Evolutionary conservation across 1,140 invertebrate species (phyloP).

Genomic region (Drosophila watanabei): DNA sequence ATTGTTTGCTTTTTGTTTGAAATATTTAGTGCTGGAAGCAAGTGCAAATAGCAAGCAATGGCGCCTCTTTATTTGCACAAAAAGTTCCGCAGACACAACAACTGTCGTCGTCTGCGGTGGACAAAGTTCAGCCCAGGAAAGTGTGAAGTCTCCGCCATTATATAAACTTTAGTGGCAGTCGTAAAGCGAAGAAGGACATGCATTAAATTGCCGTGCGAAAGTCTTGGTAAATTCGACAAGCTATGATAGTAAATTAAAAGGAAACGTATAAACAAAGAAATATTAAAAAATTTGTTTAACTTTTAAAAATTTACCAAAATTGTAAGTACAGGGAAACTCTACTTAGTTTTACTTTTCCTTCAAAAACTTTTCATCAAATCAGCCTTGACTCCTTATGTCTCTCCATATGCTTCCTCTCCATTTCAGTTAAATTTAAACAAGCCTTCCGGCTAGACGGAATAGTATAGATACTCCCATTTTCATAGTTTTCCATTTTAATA

Average conservation of each 20-base stretch:
- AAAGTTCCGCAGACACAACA: slow-evolving; percentile 69
- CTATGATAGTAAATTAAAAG: too few relatives aligned
- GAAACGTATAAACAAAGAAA: too few relatives aligned
- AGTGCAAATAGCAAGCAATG: slow-evolving; percentile 64
- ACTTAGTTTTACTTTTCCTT: neutral
- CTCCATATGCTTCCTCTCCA: neutral
- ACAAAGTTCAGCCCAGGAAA: slow-evolving; percentile 70
- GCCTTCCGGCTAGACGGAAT: neutral
- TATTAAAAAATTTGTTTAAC: too few relatives aligned
- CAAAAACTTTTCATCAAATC: slow-evolving; percentile 13
- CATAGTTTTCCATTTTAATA: neutral
- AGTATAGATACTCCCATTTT: neutral
- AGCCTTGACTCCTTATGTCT: neutral
- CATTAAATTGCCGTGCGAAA: slow-evolving; percentile 59
- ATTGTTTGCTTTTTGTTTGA: slow-evolving; percentile 75
- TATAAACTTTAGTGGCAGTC: slow-evolving; percentile 33
- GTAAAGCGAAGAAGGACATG: slow-evolving; percentile 37
- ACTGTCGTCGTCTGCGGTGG: slow-evolving; percentile 43
- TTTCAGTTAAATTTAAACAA: neutral
- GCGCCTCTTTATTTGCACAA: slow-evolving; percentile 67
- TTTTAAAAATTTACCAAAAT: neutral
- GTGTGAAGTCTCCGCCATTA: slow-evolving; percentile 78
- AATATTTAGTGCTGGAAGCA: slow-evolving; percentile 70
- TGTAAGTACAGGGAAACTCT: neutral
- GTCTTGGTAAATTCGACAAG: slow-evolving; percentile 62